These are phyloP conservation scores for Adelphocoris suturalis DNA, from an alignment of 2,888 invertebrate species.

Conservation along the genomic window DNA sequence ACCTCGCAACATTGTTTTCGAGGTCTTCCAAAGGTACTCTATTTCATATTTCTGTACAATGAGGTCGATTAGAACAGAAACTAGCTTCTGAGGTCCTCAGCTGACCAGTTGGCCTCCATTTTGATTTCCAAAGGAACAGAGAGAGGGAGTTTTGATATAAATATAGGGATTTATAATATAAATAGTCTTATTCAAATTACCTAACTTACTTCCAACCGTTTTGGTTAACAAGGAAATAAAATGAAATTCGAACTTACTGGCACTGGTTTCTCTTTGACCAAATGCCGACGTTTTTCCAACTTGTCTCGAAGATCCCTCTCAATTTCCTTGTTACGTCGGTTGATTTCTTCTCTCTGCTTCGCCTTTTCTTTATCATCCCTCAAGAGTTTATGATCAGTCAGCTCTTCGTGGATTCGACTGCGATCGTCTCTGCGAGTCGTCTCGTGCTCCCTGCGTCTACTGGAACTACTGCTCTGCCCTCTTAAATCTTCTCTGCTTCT, in stretches of 20 bases:
- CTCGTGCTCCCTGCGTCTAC: constrained; percentile 56
- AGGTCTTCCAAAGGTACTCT: too few relatives aligned
- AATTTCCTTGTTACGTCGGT: constrained; percentile 71
- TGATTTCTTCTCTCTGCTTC: constrained; percentile 70
- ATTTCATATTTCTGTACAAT: too few relatives aligned
- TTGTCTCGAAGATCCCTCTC: constrained; percentile 72
- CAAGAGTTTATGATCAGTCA: constrained; percentile 59
- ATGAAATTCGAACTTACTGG: constrained; percentile 38
- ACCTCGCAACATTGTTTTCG: too few relatives aligned
- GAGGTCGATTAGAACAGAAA: too few relatives aligned
- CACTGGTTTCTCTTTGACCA: constrained; percentile 67
- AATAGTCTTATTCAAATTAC: too few relatives aligned
- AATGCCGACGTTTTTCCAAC: constrained; percentile 72
- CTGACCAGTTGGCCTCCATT: too few relatives aligned
- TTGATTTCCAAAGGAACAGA: too few relatives aligned
- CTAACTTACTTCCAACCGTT: too few relatives aligned
- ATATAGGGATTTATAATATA: too few relatives aligned
- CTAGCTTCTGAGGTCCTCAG: too few relatives aligned
- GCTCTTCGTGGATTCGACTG: constrained; percentile 57
- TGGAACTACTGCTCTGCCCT: neutral
- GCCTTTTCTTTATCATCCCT: constrained; percentile 72
- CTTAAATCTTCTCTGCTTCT: constrained; percentile 60
- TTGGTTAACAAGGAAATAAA: too few relatives aligned
- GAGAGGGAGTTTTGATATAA: too few relatives aligned
- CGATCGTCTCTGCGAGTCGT: constrained; percentile 47